Evolutionary conservation across 2,113 vertebrate genomes (phyloP).

Genomic region (Caretta caretta): DNA sequence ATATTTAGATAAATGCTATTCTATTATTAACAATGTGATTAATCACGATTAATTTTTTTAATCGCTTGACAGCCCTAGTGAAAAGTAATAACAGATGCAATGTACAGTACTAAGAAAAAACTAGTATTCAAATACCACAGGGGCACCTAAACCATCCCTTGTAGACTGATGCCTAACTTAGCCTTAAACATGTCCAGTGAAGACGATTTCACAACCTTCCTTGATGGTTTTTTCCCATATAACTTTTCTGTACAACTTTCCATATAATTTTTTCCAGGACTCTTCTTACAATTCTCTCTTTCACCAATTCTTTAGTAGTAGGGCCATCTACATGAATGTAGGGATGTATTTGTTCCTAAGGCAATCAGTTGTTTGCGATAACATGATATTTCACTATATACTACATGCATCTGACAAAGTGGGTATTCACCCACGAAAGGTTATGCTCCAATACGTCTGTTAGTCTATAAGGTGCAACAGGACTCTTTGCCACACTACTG

Average conservation of each 20-base stretch:
- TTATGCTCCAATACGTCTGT: no score
- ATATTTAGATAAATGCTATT: no score
- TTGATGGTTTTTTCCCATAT: not conserved
- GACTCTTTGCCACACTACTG: not conserved
- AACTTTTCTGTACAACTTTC: not conserved
- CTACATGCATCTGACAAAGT: no score
- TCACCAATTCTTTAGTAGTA: not conserved
- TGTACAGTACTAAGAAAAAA: not conserved
- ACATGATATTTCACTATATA: not conserved
- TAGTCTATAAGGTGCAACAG: no score
- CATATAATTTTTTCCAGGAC: not conserved
- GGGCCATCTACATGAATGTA: not conserved
- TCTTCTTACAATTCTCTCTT: not conserved
- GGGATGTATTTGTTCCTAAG: not conserved
- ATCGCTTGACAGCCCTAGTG: no score
- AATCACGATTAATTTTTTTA: no score
- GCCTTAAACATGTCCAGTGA: not conserved
- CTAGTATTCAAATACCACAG: not conserved
- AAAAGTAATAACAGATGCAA: not conserved
- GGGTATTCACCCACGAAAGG: no score
- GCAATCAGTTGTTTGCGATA: not conserved
- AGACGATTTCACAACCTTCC: not conserved
- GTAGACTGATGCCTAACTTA: not conserved
- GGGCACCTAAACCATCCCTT: not conserved
- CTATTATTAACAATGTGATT: no score